These are phyloP conservation scores for Dasyurus viverrinus DNA, from an alignment of 2,113 vertebrate genomes.

Conservation along the genomic window DNA sequence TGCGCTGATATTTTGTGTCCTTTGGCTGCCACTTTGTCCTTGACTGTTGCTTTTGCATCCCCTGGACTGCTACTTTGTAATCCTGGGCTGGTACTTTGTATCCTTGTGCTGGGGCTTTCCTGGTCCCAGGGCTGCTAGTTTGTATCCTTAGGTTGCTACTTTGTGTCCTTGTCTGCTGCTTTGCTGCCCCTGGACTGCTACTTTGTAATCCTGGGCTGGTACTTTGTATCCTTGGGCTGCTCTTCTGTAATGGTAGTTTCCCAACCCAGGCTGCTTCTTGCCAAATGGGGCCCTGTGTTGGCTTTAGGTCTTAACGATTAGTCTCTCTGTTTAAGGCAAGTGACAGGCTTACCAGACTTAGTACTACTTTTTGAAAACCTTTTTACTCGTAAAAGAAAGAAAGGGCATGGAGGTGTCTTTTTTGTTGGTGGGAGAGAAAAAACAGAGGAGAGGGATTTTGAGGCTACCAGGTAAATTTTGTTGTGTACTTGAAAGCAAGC, in stretches of 20 bases:
- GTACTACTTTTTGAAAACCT: too few species aligned
- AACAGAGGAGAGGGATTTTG: neutral
- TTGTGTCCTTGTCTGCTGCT: too few species aligned
- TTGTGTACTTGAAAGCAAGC: neutral
- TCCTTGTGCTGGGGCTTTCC: too few species aligned
- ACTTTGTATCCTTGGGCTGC: too few species aligned
- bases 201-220: too few species aligned
- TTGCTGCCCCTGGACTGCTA: too few species aligned
- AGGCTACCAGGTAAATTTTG: neutral
- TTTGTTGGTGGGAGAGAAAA: neutral
- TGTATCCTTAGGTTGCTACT: too few species aligned
- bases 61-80: neutral
- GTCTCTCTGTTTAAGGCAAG: too few species aligned
- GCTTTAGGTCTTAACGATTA: neutral
- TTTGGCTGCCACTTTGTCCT: constrained; percentile 29
- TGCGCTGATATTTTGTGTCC: neutral
- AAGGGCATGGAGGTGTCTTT: neutral
- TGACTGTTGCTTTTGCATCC: too few species aligned
- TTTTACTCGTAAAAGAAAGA: neutral
- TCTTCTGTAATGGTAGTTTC: constrained; percentile 17
- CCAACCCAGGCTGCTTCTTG: neutral
- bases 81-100: too few species aligned
- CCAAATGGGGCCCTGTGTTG: neutral
- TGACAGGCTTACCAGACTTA: neutral
- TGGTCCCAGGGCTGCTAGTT: too few species aligned